These are phyloP conservation scores for Chlorodrepanis virens DNA, from an alignment of 2,113 vertebrate genomes.

Conservation along the genomic window DNA sequence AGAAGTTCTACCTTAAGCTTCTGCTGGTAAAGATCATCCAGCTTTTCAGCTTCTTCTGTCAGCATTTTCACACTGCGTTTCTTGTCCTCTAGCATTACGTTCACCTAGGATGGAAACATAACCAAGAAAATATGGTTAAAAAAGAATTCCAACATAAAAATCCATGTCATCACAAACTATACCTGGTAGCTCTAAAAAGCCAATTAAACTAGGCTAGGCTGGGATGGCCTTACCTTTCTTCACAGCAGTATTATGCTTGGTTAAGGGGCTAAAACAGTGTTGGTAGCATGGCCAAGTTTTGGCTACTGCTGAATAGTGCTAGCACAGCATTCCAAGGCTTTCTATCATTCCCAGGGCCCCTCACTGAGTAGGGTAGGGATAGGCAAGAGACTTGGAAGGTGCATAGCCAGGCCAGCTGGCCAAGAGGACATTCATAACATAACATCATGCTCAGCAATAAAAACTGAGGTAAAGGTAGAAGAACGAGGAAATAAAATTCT, in stretches of 20 bases:
- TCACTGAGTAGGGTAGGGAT: background rate
- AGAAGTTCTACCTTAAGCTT: slow-evolving; percentile 69
- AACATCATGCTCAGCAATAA: background rate
- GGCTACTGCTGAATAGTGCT: background rate
- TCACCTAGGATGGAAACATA: slow-evolving; percentile 61
- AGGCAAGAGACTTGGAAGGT: background rate
- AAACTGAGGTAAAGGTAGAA: background rate
- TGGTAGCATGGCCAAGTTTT: background rate
- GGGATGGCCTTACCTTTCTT: background rate
- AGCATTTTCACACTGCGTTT: slow-evolving; percentile 63
- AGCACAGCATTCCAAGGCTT: background rate
- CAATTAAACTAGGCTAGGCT: background rate
- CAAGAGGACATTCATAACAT: background rate
- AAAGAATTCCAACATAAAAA: background rate
- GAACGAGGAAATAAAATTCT: background rate
- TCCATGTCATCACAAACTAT: background rate
- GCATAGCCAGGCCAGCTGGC: background rate
- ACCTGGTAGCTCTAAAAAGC: background rate
- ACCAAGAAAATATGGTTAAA: background rate
- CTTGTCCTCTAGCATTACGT: slow-evolving; percentile 70
- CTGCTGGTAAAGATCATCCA: slow-evolving; percentile 74
- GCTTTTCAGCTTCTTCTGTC: slow-evolving; percentile 75
- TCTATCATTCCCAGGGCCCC: background rate
- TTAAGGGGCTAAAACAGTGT: background rate
- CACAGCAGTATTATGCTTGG: background rate